Percentiles rank a stretch among this genome's conserved stretches.
These are phyloP conservation scores for Pteropus alecto DNA, from an alignment of 2,113 vertebrate species.

Conservation along the genomic window DNA sequence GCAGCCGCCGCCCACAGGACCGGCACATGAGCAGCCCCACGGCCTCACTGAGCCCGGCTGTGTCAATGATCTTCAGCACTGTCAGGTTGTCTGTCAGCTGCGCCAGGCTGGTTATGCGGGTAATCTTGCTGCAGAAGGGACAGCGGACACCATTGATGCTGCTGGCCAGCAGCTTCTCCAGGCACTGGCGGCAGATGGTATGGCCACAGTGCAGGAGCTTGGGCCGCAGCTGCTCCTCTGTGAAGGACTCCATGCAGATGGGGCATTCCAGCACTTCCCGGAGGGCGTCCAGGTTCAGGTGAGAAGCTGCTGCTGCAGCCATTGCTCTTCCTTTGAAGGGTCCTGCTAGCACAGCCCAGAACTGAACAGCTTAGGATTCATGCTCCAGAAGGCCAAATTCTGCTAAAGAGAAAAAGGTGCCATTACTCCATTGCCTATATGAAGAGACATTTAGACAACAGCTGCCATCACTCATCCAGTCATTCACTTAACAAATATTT, in stretches of 20 bases:
- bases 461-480: slow-evolving; percentile 10
- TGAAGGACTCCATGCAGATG: slow-evolving; percentile 97
- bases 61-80: slow-evolving; percentile 96
- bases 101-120: slow-evolving; percentile 91
- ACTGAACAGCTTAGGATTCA: slow-evolving; percentile 43
- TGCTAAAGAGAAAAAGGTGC: slow-evolving; percentile 64
- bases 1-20: slow-evolving; percentile 90
- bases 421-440: slow-evolving; percentile 48
- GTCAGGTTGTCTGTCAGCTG: slow-evolving; percentile 97
- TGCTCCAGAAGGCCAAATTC: slow-evolving; percentile 66
- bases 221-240: slow-evolving; percentile 92
- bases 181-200: slow-evolving; percentile 94
- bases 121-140: slow-evolving; percentile 97
- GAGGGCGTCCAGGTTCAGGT: slow-evolving; percentile 92
- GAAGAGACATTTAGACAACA: not conserved
- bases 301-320: slow-evolving; percentile 85
- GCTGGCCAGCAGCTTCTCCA: slow-evolving; percentile 94
- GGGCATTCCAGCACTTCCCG: slow-evolving; percentile 97
- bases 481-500: not conserved
- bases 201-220: slow-evolving; percentile 97
- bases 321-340: slow-evolving; percentile 75
- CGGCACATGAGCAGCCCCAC: slow-evolving; percentile 93
- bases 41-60: slow-evolving; percentile 86
- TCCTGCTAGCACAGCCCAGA: not conserved
- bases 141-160: slow-evolving; percentile 97